A percentile compares a stretch with the other conserved stretches of the same genome.
Conservation (phyloP, 2,113 vertebrate species). For the Boulengeromyrus knoepffleri region DNA sequence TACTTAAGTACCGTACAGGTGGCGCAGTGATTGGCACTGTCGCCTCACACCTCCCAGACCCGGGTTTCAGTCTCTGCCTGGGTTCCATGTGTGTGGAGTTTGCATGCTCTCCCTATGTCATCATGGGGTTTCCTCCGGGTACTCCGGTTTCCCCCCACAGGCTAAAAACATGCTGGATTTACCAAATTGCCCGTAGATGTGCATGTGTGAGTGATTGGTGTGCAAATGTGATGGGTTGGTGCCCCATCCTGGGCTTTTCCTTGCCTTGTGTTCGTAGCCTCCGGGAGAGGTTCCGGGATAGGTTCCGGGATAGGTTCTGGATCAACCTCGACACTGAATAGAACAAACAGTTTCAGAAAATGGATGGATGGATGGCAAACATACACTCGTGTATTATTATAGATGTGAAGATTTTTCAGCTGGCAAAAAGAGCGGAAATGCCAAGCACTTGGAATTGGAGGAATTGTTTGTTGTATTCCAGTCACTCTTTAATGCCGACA, state of each 20-base stretch:
- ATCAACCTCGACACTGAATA: neutral
- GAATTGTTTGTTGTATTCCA: neutral
- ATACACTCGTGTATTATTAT: neutral
- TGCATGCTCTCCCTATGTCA: too few species aligned
- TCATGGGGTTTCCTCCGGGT: too few species aligned
- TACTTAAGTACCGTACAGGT: neutral
- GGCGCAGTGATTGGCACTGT: neutral
- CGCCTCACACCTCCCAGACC: neutral
- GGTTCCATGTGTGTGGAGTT: too few species aligned
- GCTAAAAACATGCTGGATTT: too few species aligned
- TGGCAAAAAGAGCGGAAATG: neutral
- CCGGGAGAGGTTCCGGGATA: too few species aligned
- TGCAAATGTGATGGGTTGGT: neutral
- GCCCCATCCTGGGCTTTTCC: neutral
- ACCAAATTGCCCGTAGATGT: too few species aligned
- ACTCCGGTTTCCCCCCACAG: too few species aligned
- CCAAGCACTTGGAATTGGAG: neutral
- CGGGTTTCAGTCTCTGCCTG: neutral
- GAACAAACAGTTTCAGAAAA: neutral
- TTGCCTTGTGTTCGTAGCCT: too few species aligned
- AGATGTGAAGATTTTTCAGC: neutral
- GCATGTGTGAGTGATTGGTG: too few species aligned
- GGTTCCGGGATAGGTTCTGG: neutral
- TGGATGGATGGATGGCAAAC: neutral
- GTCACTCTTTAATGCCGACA: neutral